Percentiles rank a stretch among this genome's conserved stretches.
phyloP scores from a whole-genome alignment of 2,113 vertebrate species.

The Nicator chloris region DNA sequence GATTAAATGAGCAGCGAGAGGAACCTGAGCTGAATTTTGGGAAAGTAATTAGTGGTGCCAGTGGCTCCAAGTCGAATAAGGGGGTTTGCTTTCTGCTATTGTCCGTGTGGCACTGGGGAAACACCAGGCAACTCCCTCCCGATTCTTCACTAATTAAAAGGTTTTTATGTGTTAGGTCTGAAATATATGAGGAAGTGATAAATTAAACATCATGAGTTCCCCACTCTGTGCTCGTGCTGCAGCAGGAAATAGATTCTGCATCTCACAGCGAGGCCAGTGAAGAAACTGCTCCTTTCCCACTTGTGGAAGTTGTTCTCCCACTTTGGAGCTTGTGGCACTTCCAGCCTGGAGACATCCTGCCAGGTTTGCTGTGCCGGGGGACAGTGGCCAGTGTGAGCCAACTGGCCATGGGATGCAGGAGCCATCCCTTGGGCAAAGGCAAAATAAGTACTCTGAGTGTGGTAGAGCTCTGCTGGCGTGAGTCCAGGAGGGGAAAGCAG shows the following conservation, averaged over 20 bases:
- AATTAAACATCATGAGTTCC: slow-evolving; percentile 19
- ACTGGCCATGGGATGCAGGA: neutral
- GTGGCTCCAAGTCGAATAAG: slow-evolving; percentile 14
- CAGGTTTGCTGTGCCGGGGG: neutral
- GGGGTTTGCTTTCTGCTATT: slow-evolving; percentile 48
- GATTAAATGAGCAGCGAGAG: slow-evolving; percentile 51
- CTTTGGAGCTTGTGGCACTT: neutral
- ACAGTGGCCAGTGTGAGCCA: neutral
- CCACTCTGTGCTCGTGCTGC: neutral
- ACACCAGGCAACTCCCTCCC: slow-evolving; percentile 16
- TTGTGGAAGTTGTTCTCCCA: no score
- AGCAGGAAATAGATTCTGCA: slow-evolving; percentile 24
- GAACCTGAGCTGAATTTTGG: slow-evolving; percentile 69
- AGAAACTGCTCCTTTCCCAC: neutral
- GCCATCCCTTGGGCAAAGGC: neutral
- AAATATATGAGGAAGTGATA: slow-evolving; percentile 40
- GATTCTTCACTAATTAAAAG: slow-evolving; percentile 66
- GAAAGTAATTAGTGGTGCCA: slow-evolving; percentile 46
- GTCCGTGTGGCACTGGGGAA: neutral
- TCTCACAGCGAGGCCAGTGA: neutral
- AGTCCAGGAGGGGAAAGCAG: neutral
- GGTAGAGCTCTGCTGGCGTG: neutral
- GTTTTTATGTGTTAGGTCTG: slow-evolving; percentile 45
- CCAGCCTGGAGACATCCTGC: neutral
- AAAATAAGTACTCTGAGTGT: neutral